Evolutionary conservation across 1,140 invertebrate genomes (phyloP), one percentile per base, ranked within the genome.

Genomic region (Tribolium castaneum): DNA sequence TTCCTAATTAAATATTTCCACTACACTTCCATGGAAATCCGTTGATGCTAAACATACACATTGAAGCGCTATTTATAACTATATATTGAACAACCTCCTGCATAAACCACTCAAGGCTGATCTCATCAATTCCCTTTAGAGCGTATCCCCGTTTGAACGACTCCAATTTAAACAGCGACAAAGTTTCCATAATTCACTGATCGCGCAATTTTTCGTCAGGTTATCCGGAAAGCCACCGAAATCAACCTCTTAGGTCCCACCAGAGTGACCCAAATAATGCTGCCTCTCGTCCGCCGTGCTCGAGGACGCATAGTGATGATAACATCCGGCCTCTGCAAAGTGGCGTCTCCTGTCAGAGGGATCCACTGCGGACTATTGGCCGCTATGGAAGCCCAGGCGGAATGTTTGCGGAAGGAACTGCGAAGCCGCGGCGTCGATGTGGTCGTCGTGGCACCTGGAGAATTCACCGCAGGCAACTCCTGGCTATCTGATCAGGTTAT

Each of bases 391-490:
- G 93, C 94, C 1, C 93, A 95, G 85, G 93, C 93, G 19, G 91
- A 93, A 52, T 96, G 94, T 82, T 88, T 97, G 19, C 89, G 95
- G 66, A 88, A 94, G 78, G 95, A 97, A 87, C 92, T 97, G 88
- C 92, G 93, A 81, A 90, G 90, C 82, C 85, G 93, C 84, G 90
- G 93, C 81, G 90, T 94, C 80, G 91, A 96, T 90, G 89, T 93
- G 81, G 87, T 93, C 50, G 91, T 96, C 12, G 93, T 97, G 54
- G 95, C 96, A 82, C 94, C 95, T 39, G 93, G 94, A 54, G 93
- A 95, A 87, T 94, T 93, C 80, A 91, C 94, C 1, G 92, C 93
- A 5, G 94, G 94, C 83, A 93, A 91, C 79, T 90, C 91, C 0
- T 94, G 93, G 93, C 87, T 94, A 5, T 91, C 91, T 49, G 92